A percentile compares a stretch with the other conserved stretches of the same genome.
Evolutionary conservation across 2,113 vertebrate genomes (phyloP).

Genomic region (Petrocephalus microphthalmus): DNA sequence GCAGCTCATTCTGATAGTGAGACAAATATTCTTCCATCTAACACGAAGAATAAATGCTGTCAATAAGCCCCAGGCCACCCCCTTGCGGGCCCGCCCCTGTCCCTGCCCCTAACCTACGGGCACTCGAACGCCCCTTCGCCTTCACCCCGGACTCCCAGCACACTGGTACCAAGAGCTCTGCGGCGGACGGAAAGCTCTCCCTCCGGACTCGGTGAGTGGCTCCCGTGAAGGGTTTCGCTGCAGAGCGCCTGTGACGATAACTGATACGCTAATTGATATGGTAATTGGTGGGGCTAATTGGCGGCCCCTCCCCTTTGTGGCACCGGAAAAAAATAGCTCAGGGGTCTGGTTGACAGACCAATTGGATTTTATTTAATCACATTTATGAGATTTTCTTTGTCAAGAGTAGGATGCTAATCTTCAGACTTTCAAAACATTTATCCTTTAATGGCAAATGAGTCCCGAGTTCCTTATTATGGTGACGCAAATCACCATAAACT

Average conservation of each 20-base stretch:
- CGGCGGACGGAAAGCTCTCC: background rate
- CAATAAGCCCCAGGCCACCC: too few species aligned
- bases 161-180: background rate
- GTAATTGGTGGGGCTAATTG: constrained; percentile 3
- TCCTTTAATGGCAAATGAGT: background rate
- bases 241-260: background rate
- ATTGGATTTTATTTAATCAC: constrained; percentile 12
- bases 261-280: constrained; percentile 6
- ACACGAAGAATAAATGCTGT: background rate
- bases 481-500: constrained; percentile 4
- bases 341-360: background rate
- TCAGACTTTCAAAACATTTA: constrained; percentile 5
- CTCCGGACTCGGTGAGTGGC: background rate
- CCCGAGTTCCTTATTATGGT: background rate
- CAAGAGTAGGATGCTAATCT: constrained; percentile 6
- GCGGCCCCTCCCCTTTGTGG: background rate
- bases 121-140: background rate
- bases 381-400: constrained; percentile 7
- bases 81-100: background rate
- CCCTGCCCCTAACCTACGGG: background rate
- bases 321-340: background rate
- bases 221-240: background rate
- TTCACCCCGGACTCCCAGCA: background rate
- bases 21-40: background rate
- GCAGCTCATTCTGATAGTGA: background rate